A percentile compares a stretch with the other conserved stretches of the same genome.
phyloP scores from a whole-genome alignment of 2,113 vertebrate species.

The Campylorhamphus procurvoides region DNA sequence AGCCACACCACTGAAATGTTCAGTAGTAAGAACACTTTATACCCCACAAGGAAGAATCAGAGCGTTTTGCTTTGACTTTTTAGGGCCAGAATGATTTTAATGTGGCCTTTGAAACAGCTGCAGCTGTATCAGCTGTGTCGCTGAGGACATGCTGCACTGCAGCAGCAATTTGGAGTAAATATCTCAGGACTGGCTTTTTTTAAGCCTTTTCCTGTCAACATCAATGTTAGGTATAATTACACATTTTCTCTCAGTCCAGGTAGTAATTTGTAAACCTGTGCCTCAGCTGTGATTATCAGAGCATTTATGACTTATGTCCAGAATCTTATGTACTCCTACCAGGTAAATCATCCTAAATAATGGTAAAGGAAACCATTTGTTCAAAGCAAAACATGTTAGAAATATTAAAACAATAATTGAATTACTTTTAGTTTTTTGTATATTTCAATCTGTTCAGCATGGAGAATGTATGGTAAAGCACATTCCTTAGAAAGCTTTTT shows the following conservation, averaged over 20 bases:
- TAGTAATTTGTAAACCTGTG: not conserved
- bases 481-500: not conserved
- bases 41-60: not conserved
- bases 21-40: not conserved
- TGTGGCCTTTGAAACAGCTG: not conserved
- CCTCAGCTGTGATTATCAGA: not conserved
- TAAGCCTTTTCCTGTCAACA: not conserved
- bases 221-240: not conserved
- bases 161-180: not conserved
- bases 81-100: not conserved
- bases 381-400: not conserved
- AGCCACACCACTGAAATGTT: not conserved
- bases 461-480: not conserved
- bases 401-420: not conserved
- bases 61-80: not conserved
- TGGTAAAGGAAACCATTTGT: not conserved
- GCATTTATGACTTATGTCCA: not conserved
- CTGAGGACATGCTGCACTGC: not conserved
- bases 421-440: not conserved
- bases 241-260: not conserved
- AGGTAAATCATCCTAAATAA: not conserved
- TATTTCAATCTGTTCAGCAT: not conserved
- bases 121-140: not conserved
- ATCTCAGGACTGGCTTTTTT: not conserved
- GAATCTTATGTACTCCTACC: not conserved